Evolutionary conservation across 23 tunicate genomes (phyloP), one percentile per base, ranked within the genome.

Genomic region (Aplidium turbinatum): DNA sequence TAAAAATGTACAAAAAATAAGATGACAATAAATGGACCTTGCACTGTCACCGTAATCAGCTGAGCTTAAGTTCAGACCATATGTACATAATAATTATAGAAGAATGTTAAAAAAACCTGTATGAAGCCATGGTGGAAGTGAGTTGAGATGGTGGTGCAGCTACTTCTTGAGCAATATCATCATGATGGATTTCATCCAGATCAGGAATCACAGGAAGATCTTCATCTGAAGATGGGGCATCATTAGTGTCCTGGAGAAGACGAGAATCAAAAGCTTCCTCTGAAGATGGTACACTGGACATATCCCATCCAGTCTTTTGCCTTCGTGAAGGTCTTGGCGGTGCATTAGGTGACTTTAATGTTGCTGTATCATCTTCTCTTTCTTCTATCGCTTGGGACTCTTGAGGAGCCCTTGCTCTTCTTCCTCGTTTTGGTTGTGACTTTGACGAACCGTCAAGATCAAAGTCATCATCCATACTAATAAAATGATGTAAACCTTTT

Each of bases 121-220:
- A 65, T 18, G 50, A 18, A 35, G 97, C 91, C 73, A 91, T 87
- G 32, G 73, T 73, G 9, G 74, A 66, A 28, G 73, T 62, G 24
- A 51, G 38, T 0, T 65, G 57, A 33, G 83, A 38, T 20, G 91
- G 92, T 1, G 97, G 86, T 2, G 83, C 92, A 32, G 97, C 97
- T 38, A 91, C 64, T 55, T 84, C 81, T 45, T 84, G 82, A 3
- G 48, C 33, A 53, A 84, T 63, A 57, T 84, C 86, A 69, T 91
- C 90, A 0, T 83, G 91, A 65, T 83, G 86, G 39, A 91, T 38
- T 27, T 78, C 91, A 27, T 84, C 97, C 24, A 83, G 35, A 68
- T 91, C 97, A 0, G 97, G 97, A 34, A 91, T 91, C 38, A 35
- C 80, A 38, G 47, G 70, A 23, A 40, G 36, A 33, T 63, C 85